Percentiles rank a stretch among this genome's conserved stretches.
These are phyloP conservation scores for Anastatus disparis DNA, from an alignment of 1,140 invertebrate species.

Conservation along the genomic window DNA sequence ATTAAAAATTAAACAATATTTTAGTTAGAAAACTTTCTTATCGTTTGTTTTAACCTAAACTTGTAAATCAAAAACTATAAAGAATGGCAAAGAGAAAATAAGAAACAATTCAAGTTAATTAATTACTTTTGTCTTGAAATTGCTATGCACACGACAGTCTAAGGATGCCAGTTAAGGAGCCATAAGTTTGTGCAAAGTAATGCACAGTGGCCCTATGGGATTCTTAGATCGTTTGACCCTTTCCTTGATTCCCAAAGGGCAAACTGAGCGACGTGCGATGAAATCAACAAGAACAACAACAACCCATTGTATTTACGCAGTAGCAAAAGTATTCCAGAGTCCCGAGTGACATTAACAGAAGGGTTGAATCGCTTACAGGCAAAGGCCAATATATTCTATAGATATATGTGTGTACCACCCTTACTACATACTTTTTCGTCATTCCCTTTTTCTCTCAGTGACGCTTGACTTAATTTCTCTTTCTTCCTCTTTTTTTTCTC, in stretches of 20 bases:
- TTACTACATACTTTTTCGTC: no score
- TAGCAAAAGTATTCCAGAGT: slow-evolving; percentile 53
- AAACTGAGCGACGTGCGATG: slow-evolving; percentile 60
- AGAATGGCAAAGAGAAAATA: no score
- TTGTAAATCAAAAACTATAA: no score
- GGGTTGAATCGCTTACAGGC: slow-evolving; percentile 57
- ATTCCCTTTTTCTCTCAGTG: slow-evolving; percentile 28
- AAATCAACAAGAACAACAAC: slow-evolving; percentile 67
- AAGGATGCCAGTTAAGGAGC: slow-evolving; percentile 15
- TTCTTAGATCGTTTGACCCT: slow-evolving; percentile 60
- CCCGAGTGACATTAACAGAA: slow-evolving; percentile 63
- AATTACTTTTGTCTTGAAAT: slow-evolving; percentile 8
- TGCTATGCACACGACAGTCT: slow-evolving; percentile 14
- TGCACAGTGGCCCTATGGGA: slow-evolving; percentile 50
- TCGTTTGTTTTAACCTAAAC: no score
- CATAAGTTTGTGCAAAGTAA: slow-evolving; percentile 44
- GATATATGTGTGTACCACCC: no score
- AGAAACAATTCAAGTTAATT: slow-evolving; percentile 7
- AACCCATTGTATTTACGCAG: slow-evolving; percentile 49
- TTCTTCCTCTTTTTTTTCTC: slow-evolving; percentile 25
- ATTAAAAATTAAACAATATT: no score
- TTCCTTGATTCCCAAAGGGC: slow-evolving; percentile 56
- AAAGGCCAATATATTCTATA: background rate
- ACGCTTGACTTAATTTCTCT: slow-evolving; percentile 1
- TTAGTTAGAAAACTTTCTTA: no score